A percentile compares a stretch with the other conserved stretches of the same genome.
Evolutionary conservation across 2,113 vertebrate genomes (phyloP).

Genomic region (Acrocephalus kingi): DNA sequence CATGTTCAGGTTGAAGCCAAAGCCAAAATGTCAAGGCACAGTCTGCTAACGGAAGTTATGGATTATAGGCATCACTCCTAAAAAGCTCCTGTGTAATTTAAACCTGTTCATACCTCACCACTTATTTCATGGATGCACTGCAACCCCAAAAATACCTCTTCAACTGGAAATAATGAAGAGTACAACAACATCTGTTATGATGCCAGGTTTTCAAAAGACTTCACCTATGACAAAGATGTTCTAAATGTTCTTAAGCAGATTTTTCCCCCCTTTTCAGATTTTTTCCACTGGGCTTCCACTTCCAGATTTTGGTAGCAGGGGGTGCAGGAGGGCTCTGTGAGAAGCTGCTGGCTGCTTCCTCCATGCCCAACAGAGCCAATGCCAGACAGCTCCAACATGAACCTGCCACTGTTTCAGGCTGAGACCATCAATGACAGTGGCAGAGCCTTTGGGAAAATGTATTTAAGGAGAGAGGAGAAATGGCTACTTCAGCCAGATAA

Average conservation of each 20-base stretch:
- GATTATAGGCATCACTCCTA: background rate
- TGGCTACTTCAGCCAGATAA: background rate
- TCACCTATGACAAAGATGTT: background rate
- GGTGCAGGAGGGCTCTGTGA: background rate
- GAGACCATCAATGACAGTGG: background rate
- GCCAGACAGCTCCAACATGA: background rate
- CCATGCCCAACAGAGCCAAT: background rate
- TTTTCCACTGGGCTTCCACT: background rate
- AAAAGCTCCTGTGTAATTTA: background rate
- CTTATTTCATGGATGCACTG: background rate
- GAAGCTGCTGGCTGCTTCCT: background rate
- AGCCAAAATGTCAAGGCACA: background rate
- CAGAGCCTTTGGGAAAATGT: background rate
- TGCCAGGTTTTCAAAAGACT: background rate
- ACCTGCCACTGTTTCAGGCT: background rate
- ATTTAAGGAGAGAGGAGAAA: background rate
- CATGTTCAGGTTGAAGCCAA: background rate
- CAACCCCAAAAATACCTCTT: background rate
- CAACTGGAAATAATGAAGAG: background rate
- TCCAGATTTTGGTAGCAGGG: background rate
- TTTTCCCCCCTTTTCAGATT: background rate
- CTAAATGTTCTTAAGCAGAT: background rate
- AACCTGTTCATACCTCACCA: background rate
- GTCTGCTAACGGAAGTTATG: background rate
- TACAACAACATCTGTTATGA: rapidly evolving